Percentiles rank a stretch among this genome's conserved stretches.
Evolutionary conservation across 2,113 vertebrate genomes (phyloP).

Genomic region (Neofelis nebulosa): DNA sequence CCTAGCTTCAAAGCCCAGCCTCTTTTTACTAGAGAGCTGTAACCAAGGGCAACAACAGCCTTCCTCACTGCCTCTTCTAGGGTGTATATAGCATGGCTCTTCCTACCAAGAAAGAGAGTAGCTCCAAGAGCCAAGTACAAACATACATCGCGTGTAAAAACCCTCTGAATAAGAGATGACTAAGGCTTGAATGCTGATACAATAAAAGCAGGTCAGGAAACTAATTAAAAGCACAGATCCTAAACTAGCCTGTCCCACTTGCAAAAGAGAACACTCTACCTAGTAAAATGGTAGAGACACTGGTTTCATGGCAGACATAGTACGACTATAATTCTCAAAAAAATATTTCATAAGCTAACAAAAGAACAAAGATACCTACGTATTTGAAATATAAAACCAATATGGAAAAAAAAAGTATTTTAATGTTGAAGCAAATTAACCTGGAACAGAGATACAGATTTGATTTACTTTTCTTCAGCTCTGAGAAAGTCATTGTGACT

Average conservation of each 20-base stretch:
- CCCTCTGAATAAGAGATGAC: not conserved
- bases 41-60: not conserved
- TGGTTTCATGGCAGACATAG: not conserved
- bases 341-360: not conserved
- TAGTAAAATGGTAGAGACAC: not conserved
- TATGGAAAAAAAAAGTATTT: not conserved
- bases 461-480: not conserved
- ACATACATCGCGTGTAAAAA: not conserved
- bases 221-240: not conserved
- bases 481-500: not conserved
- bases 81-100: not conserved
- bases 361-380: not conserved
- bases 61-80: not conserved
- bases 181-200: not conserved
- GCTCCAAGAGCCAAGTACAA: not conserved
- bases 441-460: not conserved
- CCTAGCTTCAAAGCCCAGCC: not conserved
- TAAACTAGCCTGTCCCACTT: not conserved
- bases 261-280: not conserved
- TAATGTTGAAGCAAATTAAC: not conserved
- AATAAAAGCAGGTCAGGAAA: not conserved
- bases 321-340: not conserved
- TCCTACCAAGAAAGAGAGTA: not conserved
- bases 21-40: not conserved
- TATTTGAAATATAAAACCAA: slow-evolving; percentile 6